A percentile compares a stretch with the other conserved stretches of the same genome.
phyloP scores from a whole-genome alignment of 2,113 vertebrate genomes.

The Lepus europaeus region DNA sequence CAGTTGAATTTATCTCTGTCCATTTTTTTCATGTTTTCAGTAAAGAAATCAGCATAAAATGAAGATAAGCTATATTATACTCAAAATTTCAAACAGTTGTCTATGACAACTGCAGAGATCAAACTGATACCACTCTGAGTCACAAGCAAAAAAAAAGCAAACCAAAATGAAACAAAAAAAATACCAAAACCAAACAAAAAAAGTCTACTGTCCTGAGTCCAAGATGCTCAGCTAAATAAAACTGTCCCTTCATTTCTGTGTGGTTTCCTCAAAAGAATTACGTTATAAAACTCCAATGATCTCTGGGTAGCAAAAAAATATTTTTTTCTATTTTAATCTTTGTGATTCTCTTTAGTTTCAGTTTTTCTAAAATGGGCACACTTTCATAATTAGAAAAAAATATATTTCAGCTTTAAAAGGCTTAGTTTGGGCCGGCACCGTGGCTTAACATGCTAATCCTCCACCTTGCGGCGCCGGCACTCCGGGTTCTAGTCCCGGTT shows the following conservation, averaged over 20 bases:
- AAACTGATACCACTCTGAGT: not conserved
- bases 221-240: not conserved
- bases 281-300: not conserved
- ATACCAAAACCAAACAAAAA: too few relatives aligned
- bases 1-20: not conserved
- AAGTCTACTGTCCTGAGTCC: not conserved
- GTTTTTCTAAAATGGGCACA: not conserved
- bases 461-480: too few relatives aligned
- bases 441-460: too few relatives aligned
- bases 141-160: not conserved
- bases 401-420: not conserved
- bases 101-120: not conserved
- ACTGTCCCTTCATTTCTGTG: not conserved
- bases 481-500: too few relatives aligned
- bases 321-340: not conserved
- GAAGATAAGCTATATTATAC: not conserved
- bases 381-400: constrained; percentile 13
- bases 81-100: constrained; percentile 7
- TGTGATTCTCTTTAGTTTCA: constrained; percentile 7
- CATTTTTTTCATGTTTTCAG: constrained; percentile 23
- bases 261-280: not conserved
- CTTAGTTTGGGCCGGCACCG: too few relatives aligned
- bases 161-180: too few relatives aligned
- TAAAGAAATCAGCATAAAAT: not conserved
- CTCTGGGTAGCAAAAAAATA: not conserved